Base-by-base conservation (phyloP, 2,113 vertebrate genomes). In the Brachyhypopomus occidentalis region DNA sequence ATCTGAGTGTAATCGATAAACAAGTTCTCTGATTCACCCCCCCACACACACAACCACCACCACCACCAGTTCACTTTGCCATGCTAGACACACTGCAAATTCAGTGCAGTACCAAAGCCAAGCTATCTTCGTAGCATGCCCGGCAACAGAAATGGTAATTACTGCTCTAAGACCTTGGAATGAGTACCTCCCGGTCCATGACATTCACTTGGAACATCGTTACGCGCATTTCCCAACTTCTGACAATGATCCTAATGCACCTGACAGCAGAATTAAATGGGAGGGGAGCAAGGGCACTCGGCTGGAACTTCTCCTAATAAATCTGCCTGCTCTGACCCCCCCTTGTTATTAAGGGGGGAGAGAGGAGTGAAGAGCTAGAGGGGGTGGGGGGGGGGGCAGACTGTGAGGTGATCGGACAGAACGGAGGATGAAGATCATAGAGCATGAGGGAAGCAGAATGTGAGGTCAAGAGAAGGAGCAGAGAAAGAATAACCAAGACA, bases 171-270 rank as follows among this genome's bases (percentile, higher is more conserved):
- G 45, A 77, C 76, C 45, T 70, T 67, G 63, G 70, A 81, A 73
- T 64, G 67, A 77, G 45, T 74, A 70, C 69, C 70, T 79, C 79
- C 64, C 64, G 76, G 75, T 73, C 62, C 75, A 74, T 80, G 79
- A 71, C 74, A 78, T 78, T 75, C 69, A n/a, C 75, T 69, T 70
- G 79, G 83, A 81, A 74, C 71, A 78, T 67, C 70, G 63, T 69
- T 81, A 84, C 75, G 67, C 19, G 70, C 70, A 78, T 81, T 77
- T 81, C 63, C 77, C 62, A 83, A 75, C 72, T 64, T 79, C 72
- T 83, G 82, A 83, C 82, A 79, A 79, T 79, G 82, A 83, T 83
- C 82, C 82, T 79, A 83, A 79, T 83, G 82, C 82, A 75, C 82
- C 82, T 79, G 82, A 79, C 82, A 73, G 82, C 78, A 34, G 82